Evolutionary conservation across 92 coral and sea anemone species (phyloP), one percentile per base, ranked within the genome.

Genomic region (Palythoa grandis): DNA sequence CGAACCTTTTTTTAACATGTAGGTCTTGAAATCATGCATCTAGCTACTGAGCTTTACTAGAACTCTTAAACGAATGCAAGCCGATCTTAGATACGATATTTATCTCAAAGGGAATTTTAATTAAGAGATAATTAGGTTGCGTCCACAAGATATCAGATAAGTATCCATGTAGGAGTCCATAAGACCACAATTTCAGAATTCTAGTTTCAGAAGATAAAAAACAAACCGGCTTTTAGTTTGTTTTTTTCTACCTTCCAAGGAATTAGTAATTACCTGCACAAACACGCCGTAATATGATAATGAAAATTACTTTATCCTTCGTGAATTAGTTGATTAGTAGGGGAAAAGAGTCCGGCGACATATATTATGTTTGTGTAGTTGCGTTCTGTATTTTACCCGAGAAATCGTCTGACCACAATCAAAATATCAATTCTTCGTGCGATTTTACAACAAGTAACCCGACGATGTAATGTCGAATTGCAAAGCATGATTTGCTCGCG

Each of bases 91-190:
- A 76, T 54, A 54, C 19, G 8, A 76, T 56, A 11, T 52, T 74
- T 52, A 76, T 76, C 82, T 76, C 29, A n/a, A 6, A 9, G 23
- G 22, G 66, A 76, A 76, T 76, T 76, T 52, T 76, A 52, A 76
- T 52, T 54, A 65, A 16, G 61, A 35, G 82, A 23, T 24, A 76
- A 76, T 53, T 76, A 76, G 82, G 53, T 76, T 76, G 23, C 24
- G 39, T 54, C 82, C 82, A 76, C 25, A 23, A 48, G 63, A 48
- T 13, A 22, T 20, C 40, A 48, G 79, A 75, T 23, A 48, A 29
- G 37, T 19, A 53, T 52, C 66, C 22, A 5, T 22, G 79, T 25
- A 24, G 67, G 82, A 13, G n/a, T 22, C 3, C 4, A 24, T 43
- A 74, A 47, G 39, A 7, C 12, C 16, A 25, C 47, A 3, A 29